Evolutionary conservation across 2,797 vertebrate genomes (phyloP).

Genomic region (Orientallactaga sibirica): DNA sequence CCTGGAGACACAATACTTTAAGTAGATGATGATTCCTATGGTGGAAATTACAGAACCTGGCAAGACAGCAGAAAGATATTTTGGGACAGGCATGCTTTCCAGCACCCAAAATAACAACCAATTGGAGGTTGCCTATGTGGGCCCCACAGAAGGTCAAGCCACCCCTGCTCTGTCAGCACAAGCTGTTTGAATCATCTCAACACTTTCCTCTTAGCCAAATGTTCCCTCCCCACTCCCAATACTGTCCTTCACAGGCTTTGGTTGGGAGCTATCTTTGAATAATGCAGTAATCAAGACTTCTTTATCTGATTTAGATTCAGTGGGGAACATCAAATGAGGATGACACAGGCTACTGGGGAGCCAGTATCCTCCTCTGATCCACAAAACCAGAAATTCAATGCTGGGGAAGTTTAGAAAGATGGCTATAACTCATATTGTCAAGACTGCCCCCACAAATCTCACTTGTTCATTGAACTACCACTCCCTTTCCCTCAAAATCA

Average conservation of each 20-base stretch:
- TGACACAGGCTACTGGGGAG: neutral
- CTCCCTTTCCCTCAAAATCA: constrained; percentile 76
- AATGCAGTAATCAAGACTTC: constrained; percentile 1
- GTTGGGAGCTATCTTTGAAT: constrained; percentile 29
- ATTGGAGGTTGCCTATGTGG: constrained; percentile 56
- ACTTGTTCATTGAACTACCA: constrained; percentile 72
- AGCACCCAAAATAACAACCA: constrained; percentile 78
- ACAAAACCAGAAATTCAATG: neutral
- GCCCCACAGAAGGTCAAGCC: constrained; percentile 78
- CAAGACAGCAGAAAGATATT: constrained; percentile 71
- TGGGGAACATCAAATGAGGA: neutral
- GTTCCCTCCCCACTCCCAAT: neutral
- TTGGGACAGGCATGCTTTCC: constrained; percentile 69
- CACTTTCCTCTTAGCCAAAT: constrained; percentile 70
- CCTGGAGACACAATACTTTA: constrained; percentile 67
- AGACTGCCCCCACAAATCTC: constrained; percentile 19
- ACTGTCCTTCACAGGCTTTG: constrained; percentile 13
- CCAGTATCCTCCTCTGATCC: constrained; percentile 1
- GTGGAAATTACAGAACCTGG: constrained; percentile 79
- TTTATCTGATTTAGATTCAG: neutral
- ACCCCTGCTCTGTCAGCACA: constrained; percentile 70
- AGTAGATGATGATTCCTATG: constrained; percentile 58
- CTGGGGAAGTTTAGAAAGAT: neutral
- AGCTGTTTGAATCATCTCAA: constrained; percentile 81
- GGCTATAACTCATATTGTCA: neutral